Evolutionary conservation across 2,888 invertebrate genomes (phyloP).

Genomic region (Exocentrus adspersus): DNA sequence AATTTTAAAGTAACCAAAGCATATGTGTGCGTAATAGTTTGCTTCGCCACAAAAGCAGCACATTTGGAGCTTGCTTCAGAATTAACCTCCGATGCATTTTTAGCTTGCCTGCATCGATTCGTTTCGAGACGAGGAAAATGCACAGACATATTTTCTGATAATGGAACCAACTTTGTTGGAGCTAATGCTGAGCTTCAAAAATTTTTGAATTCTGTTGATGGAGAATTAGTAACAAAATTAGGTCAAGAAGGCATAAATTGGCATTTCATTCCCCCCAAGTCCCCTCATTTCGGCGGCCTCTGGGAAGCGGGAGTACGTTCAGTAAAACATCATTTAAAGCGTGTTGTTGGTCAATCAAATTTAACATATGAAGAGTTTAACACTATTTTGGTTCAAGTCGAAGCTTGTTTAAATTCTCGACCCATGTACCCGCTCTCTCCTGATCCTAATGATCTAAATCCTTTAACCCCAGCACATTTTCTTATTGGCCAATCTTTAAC

Average conservation of each 20-base stretch:
- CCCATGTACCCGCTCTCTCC: background rate
- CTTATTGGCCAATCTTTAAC: background rate
- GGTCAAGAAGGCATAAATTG: too few relatives aligned
- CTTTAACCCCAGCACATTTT: background rate
- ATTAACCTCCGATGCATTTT: background rate
- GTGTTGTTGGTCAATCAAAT: background rate
- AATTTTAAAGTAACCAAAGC: background rate
- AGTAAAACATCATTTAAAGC: constrained; percentile 4
- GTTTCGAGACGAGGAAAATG: background rate
- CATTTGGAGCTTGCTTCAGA: background rate
- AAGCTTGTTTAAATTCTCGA: constrained; percentile 1
- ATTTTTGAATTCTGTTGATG: too few relatives aligned
- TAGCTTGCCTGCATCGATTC: background rate
- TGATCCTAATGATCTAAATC: background rate
- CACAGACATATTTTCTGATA: background rate
- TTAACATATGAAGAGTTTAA: constrained; percentile 3
- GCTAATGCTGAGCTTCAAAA: too few relatives aligned
- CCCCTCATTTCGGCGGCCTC: background rate
- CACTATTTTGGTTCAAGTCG: background rate
- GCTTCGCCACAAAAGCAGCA: background rate
- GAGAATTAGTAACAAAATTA: too few relatives aligned
- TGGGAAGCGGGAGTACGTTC: constrained; percentile 4
- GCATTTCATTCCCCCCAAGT: background rate
- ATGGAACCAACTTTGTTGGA: background rate
- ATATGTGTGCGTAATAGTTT: background rate